Evolutionary conservation across 2,797 vertebrate genomes (phyloP).

Genomic region (Ceryle rudis): DNA sequence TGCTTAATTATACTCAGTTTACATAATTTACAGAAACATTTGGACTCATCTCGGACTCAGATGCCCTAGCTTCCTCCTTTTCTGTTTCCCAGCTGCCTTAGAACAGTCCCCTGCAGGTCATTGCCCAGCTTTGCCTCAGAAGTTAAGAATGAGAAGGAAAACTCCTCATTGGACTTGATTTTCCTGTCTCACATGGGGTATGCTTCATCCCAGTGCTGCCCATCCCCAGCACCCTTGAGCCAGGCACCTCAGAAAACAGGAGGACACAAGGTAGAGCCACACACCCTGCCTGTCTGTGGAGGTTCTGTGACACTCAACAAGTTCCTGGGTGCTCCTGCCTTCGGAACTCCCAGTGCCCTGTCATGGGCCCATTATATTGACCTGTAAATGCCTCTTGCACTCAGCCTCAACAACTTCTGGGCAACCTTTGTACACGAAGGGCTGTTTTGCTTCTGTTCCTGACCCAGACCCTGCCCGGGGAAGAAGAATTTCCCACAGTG

Average conservation of each 20-base stretch:
- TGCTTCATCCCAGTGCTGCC: background rate
- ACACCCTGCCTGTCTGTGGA: accelerated
- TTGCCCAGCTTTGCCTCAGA: background rate
- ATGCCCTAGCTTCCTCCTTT: background rate
- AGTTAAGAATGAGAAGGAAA: background rate
- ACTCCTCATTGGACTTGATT: background rate
- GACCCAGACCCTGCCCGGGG: accelerated
- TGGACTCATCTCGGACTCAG: background rate
- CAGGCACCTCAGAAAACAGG: background rate
- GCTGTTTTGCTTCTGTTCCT: background rate
- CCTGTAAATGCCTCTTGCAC: background rate
- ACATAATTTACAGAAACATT: background rate
- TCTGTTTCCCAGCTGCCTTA: background rate
- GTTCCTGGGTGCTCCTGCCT: background rate
- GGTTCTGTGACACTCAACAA: background rate
- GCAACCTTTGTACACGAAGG: background rate
- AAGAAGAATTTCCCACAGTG: background rate
- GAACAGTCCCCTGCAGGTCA: background rate
- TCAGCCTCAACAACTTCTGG: background rate
- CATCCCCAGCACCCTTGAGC: background rate
- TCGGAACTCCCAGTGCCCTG: background rate
- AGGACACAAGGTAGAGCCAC: background rate
- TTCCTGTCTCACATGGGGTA: background rate
- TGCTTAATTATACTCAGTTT: background rate
- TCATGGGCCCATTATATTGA: background rate